These are phyloP conservation scores for Megaceryle alcyon DNA, from an alignment of 2,797 vertebrate species.

Conservation along the genomic window DNA sequence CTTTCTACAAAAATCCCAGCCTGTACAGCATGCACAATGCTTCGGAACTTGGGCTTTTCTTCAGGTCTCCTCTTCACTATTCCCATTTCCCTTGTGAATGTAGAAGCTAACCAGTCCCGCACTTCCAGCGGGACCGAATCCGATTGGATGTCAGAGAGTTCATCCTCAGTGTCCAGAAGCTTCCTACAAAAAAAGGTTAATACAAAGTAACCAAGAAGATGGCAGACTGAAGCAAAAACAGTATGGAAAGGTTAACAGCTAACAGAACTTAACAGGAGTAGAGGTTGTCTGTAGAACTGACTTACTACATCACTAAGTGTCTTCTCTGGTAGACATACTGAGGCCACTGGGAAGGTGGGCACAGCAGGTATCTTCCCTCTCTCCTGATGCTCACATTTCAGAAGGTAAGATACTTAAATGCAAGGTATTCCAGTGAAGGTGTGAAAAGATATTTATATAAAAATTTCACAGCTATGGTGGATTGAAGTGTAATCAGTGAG, in stretches of 20 bases:
- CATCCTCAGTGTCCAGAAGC: slow-evolving; percentile 94
- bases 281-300: background rate
- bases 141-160: slow-evolving; percentile 91
- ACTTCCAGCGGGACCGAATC: slow-evolving; percentile 95
- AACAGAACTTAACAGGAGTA: background rate
- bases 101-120: slow-evolving; percentile 96
- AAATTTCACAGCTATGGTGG: background rate
- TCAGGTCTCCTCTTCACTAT: slow-evolving; percentile 89
- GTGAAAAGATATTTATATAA: background rate
- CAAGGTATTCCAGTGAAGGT: background rate
- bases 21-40: slow-evolving; percentile 97
- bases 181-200: slow-evolving; percentile 77
- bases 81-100: slow-evolving; percentile 97
- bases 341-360: background rate
- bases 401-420: background rate
- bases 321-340: background rate
- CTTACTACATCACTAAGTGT: background rate
- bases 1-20: slow-evolving; percentile 99
- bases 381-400: background rate
- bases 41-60: slow-evolving; percentile 96
- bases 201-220: background rate
- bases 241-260: background rate
- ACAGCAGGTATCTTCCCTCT: background rate
- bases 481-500: background rate
- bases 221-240: background rate